A percentile compares a stretch with the other conserved stretches of the same genome.
phyloP scores from a whole-genome alignment of 23 tunicate genomes.

The Clavelina lepadiformis region DNA sequence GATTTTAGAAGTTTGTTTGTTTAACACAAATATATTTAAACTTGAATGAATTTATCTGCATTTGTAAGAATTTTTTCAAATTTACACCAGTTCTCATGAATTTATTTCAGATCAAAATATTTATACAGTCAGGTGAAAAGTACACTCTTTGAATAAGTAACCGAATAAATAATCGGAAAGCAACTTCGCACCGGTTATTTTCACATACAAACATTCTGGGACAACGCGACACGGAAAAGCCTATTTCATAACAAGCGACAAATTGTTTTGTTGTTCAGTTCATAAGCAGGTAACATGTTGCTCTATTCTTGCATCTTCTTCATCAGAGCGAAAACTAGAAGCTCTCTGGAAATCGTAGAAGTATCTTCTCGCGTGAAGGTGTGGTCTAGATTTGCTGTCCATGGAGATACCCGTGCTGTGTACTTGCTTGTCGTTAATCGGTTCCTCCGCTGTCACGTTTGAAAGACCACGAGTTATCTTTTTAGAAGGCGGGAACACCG shows the following conservation, averaged over 20 bases:
- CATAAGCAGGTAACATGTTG: background rate
- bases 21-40: too few species aligned
- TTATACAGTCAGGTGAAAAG: too few species aligned
- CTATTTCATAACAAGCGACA: too few species aligned
- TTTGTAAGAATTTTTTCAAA: too few species aligned
- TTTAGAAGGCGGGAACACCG: conserved; percentile 6
- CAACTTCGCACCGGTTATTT: too few species aligned
- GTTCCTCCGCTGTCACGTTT: background rate
- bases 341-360: background rate
- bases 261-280: background rate
- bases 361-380: background rate
- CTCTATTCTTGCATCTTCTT: background rate
- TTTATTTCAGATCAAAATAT: too few species aligned
- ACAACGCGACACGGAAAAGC: too few species aligned
- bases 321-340: background rate
- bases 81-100: too few species aligned
- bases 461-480: background rate
- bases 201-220: too few species aligned
- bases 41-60: too few species aligned
- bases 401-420: background rate
- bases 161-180: background rate
- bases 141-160: too few species aligned
- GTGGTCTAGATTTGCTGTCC: background rate
- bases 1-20: too few species aligned
- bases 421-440: background rate